These are phyloP conservation scores for Pelochelys cantorii DNA, from an alignment of 2,797 vertebrate genomes.

Conservation along the genomic window DNA sequence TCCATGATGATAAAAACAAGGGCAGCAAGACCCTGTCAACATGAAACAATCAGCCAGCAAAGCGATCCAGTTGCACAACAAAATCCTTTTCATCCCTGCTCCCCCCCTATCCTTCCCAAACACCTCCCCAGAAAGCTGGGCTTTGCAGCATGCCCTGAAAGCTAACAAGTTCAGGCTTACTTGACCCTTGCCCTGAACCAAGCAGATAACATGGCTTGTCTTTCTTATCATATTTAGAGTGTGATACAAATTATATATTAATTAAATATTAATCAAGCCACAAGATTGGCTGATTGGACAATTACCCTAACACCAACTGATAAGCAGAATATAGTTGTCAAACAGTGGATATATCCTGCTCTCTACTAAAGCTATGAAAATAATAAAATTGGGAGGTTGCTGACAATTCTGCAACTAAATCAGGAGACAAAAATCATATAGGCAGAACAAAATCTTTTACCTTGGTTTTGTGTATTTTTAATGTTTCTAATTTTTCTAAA, in stretches of 20 bases:
- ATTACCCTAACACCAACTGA: not conserved
- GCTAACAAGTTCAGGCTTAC: constrained; percentile 45
- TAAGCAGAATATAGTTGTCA: constrained; percentile 37
- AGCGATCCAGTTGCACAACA: constrained; percentile 58
- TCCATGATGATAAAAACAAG: constrained; percentile 69
- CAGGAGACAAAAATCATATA: not conserved
- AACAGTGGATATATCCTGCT: not conserved
- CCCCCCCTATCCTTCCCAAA: not conserved
- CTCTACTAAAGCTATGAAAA: not conserved
- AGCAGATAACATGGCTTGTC: constrained; percentile 38
- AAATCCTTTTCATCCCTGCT: constrained; percentile 5
- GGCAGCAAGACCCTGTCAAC: constrained; percentile 65
- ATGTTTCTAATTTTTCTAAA: not conserved
- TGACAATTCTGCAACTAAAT: not conserved
- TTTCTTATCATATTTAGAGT: constrained; percentile 33
- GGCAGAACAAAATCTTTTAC: not conserved
- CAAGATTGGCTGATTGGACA: not conserved
- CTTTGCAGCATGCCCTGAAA: constrained; percentile 30
- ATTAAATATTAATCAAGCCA: constrained; percentile 54
- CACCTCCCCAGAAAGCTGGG: constrained; percentile 47
- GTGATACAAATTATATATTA: not conserved
- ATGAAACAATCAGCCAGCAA: constrained; percentile 54
- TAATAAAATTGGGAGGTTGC: not conserved
- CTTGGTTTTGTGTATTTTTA: not conserved
- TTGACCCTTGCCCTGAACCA: constrained; percentile 41